Evolutionary conservation across 2,113 vertebrate species (phyloP), one percentile per base, ranked within the genome.

Genomic region (Oophaga pumilio): DNA sequence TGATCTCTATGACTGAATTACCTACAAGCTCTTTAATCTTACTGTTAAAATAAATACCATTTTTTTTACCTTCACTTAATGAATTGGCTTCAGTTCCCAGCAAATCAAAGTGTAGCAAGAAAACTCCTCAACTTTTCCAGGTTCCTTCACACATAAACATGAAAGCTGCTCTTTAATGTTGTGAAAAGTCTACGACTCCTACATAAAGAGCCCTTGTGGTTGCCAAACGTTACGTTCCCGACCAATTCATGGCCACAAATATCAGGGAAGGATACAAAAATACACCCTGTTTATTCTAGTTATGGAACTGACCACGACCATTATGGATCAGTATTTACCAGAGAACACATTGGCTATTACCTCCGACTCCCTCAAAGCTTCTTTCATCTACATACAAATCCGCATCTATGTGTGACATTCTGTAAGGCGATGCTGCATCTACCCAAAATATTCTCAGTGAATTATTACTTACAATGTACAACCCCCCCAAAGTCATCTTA

Each of bases 391-490:
- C 43, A 76, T 78, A 77, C 43, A 26, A 77, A 66, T 81, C 79
- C 1, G 7, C 80, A 49, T 33, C 71, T 76, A 84, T 33, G 52
- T 84, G 87, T 88, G 87, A 88, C 76, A 88, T 88, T 88, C 87
- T 76, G 59, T 76, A 88, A 17, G 71, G 59, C n/a, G 9, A 18
- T 88, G 87, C 71, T 53, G 80, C 22, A 49, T 64, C 81, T 28
- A 88, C 76, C 64, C 43, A 88, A 68, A 88, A 84, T 83, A 88
- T 84, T 24, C 82, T 76, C 56, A 33, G 80, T 84, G 69, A 43
- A 82, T 24, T 84, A 84, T 83, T 62, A 87, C 52, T 49, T 76
- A 77, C 60, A 56, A 71, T 56, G 77, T 73, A 64, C 73, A 26
- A 56, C 43, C 81, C 28, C 33, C 49, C 9, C 43, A 57, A 15